Conservation (phyloP, 2,113 vertebrate genomes). For the Mandrillus leucophaeus region DNA sequence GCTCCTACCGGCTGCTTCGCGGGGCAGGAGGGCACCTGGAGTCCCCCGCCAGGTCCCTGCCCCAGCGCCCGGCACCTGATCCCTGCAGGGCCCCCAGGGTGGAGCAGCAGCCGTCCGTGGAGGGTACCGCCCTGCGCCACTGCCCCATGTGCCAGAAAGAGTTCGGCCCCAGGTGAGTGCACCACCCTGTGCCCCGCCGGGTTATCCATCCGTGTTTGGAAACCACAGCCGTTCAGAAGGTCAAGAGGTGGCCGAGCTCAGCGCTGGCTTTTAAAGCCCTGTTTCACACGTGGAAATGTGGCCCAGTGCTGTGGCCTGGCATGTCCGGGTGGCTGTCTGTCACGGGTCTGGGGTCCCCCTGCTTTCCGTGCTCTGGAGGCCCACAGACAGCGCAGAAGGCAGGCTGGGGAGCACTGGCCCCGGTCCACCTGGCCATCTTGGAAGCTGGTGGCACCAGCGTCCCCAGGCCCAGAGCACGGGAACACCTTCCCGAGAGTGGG, state of each 20-base stretch:
- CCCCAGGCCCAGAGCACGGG: not conserved
- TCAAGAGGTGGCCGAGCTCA: not conserved
- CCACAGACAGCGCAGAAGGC: not conserved
- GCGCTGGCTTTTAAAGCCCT: not conserved
- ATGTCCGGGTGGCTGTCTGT: not conserved
- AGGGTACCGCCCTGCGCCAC: constrained; percentile 74
- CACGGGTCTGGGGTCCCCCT: not conserved
- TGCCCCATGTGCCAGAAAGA: constrained; percentile 90
- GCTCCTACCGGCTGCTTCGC: not conserved
- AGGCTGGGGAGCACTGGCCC: not conserved
- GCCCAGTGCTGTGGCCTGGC: not conserved
- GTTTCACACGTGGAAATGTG: not conserved
- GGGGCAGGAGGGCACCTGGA: fast-evolving
- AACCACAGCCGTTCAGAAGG: not conserved
- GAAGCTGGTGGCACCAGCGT: not conserved
- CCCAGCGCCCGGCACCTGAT: fast-evolving
- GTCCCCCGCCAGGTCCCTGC: not conserved
- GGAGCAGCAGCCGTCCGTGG: not conserved
- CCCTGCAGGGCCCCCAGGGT: not conserved
- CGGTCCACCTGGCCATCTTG: not conserved
- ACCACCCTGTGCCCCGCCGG: fast-evolving
- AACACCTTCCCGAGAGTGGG: not conserved
- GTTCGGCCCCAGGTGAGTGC: constrained; percentile 87
- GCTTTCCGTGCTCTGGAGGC: not conserved
- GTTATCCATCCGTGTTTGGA: not conserved